Conservation (phyloP, 2,888 invertebrate species). For the Monopis laevigella region DNA sequence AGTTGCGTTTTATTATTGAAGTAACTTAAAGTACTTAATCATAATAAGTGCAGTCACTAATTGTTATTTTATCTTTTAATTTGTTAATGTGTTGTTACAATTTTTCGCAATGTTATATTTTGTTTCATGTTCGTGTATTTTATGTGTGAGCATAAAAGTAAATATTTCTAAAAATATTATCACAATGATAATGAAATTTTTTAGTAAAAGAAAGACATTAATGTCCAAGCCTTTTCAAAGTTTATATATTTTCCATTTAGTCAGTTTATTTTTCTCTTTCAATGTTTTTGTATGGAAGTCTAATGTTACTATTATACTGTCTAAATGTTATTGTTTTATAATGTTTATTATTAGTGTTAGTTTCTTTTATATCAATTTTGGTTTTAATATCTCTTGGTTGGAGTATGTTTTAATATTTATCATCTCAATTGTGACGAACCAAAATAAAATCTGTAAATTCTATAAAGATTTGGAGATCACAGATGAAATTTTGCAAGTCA, state of each 20-base stretch:
- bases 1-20: too few species aligned
- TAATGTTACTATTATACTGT: not conserved
- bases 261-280: not conserved
- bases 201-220: too few species aligned
- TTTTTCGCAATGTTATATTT: too few species aligned
- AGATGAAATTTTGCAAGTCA: not conserved
- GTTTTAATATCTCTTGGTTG: not conserved
- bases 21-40: too few species aligned
- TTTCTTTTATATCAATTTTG: not conserved
- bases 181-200: too few species aligned
- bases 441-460: not conserved
- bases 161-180: too few species aligned
- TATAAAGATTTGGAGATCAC: not conserved
- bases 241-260: not conserved
- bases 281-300: conserved; percentile 2
- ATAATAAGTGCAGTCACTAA: too few species aligned
- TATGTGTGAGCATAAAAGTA: too few species aligned
- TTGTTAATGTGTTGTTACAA: too few species aligned
- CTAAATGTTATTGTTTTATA: not conserved
- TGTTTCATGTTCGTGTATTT: too few species aligned
- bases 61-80: too few species aligned
- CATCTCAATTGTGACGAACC: not conserved
- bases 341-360: not conserved
- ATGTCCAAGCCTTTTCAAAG: not conserved
- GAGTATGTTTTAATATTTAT: conserved; percentile 3